phyloP scores from a whole-genome alignment of 2,113 vertebrate species.

The Falcunculus frontatus region DNA sequence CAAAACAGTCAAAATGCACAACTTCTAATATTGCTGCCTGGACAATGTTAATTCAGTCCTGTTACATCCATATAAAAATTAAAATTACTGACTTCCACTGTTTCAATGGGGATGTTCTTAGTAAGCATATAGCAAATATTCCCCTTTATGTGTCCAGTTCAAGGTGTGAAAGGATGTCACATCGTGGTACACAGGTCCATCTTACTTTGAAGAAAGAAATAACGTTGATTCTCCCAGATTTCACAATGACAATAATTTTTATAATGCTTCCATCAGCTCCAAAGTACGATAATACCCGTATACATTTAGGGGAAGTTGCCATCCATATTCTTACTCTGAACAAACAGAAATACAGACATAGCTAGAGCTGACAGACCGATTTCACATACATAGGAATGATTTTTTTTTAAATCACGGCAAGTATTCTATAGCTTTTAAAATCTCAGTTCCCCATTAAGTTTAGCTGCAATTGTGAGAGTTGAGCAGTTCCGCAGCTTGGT shows the following conservation, averaged over 20 bases:
- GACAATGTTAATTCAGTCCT: neutral
- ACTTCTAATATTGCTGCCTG: neutral
- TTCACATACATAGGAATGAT: neutral
- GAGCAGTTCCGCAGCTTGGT: neutral
- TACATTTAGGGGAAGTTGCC: neutral
- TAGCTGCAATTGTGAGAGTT: neutral
- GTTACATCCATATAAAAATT: neutral
- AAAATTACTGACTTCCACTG: neutral
- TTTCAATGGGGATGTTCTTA: neutral
- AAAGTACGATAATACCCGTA: neutral
- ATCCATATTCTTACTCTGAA: neutral
- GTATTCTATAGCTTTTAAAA: neutral
- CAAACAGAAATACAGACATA: neutral
- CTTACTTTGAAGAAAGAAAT: neutral
- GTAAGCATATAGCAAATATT: neutral
- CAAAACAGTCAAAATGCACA: neutral
- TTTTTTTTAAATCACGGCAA: neutral
- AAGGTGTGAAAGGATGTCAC: neutral
- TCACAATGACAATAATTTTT: neutral
- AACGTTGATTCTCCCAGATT: neutral
- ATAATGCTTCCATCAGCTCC: neutral
- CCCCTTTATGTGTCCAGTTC: neutral
- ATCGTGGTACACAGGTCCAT: neutral
- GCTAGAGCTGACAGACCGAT: neutral
- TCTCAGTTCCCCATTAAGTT: neutral